Percentiles rank a stretch among this genome's conserved stretches.
Evolutionary conservation across 2,888 invertebrate species (phyloP).

Genomic region (Drosophila pegasa): DNA sequence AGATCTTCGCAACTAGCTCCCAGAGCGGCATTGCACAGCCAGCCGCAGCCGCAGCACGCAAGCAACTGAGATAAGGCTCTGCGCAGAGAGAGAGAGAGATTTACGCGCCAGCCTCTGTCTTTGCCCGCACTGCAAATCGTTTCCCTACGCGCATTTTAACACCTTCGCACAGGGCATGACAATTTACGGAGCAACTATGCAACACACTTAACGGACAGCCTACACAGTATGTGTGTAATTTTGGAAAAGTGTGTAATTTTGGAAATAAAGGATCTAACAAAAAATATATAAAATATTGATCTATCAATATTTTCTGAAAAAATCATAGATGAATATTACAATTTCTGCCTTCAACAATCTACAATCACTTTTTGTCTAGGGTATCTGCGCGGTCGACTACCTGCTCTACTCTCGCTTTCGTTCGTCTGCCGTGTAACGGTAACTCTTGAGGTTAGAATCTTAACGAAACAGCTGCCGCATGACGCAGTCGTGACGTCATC

Average conservation of each 20-base stretch:
- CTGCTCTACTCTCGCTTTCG: background rate
- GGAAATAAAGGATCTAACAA: background rate
- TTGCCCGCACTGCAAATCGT: conserved; percentile 10
- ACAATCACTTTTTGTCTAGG: background rate
- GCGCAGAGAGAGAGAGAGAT: background rate
- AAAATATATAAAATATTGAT: background rate
- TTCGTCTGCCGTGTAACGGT: conserved; percentile 20
- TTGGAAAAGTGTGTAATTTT: background rate
- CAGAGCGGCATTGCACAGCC: conserved; percentile 44
- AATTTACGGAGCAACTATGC: background rate
- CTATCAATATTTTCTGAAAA: background rate
- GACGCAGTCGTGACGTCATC: conserved; percentile 29
- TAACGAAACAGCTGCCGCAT: conserved; percentile 36
- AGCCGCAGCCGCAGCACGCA: conserved; percentile 6
- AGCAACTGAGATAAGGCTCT: conserved; percentile 33
- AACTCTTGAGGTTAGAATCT: conserved; percentile 12
- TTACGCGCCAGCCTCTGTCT: background rate
- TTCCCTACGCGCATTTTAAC: conserved; percentile 18
- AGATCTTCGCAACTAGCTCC: conserved; percentile 42
- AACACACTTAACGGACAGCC: conserved; percentile 2
- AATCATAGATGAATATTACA: background rate
- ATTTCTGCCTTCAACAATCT: background rate
- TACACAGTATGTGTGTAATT: background rate
- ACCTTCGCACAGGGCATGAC: background rate
- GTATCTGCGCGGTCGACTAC: background rate